These are phyloP conservation scores for Ligdia adustata DNA, from an alignment of 2,888 invertebrate species.

Conservation along the genomic window DNA sequence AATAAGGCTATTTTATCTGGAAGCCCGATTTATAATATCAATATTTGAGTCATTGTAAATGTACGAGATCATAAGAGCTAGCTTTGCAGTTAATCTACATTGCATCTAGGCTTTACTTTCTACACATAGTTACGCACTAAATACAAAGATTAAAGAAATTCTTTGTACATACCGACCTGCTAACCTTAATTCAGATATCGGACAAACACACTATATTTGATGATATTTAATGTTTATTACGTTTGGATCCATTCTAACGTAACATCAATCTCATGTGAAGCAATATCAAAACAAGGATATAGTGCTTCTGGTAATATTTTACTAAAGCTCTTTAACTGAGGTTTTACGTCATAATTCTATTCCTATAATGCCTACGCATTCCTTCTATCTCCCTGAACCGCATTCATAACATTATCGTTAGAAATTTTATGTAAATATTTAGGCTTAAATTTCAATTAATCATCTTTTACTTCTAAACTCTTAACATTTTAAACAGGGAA, in stretches of 20 bases:
- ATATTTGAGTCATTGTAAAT: slow-evolving; percentile 8
- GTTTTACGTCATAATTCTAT: slow-evolving; percentile 60
- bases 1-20: too few relatives aligned
- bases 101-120: slow-evolving; percentile 8
- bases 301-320: slow-evolving; percentile 48
- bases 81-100: slow-evolving; percentile 10
- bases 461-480: too few relatives aligned
- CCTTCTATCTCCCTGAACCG: slow-evolving; percentile 30
- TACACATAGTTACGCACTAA: not conserved
- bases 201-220: too few relatives aligned
- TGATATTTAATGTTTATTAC: too few relatives aligned
- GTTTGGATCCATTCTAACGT: slow-evolving; percentile 3
- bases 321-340: slow-evolving; percentile 48
- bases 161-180: not conserved
- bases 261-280: not conserved
- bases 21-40: too few relatives aligned
- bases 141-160: not conserved
- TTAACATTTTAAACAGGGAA: too few relatives aligned
- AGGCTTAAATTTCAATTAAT: slow-evolving; percentile 21
- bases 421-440: slow-evolving; percentile 53
- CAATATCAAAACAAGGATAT: slow-evolving; percentile 11
- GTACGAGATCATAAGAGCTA: not conserved
- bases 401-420: slow-evolving; percentile 33
- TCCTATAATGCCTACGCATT: slow-evolving; percentile 32
- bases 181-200: slow-evolving; percentile 2